These are phyloP conservation scores for Anas bahamensis DNA, from an alignment of 2,797 vertebrate genomes.

Conservation along the genomic window DNA sequence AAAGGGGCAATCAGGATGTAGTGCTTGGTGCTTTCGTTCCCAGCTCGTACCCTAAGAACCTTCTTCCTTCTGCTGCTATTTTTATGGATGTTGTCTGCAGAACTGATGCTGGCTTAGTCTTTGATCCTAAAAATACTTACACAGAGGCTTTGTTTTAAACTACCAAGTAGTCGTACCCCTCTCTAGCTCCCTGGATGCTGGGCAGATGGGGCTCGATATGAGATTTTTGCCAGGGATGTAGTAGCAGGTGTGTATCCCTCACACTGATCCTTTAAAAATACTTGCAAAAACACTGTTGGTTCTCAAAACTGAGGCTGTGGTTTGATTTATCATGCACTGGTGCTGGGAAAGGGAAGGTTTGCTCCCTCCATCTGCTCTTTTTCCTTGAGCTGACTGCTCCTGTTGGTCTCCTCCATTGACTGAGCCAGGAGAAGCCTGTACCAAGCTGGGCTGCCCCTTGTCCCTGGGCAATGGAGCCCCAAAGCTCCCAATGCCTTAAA, in stretches of 20 bases:
- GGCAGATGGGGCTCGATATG: neutral
- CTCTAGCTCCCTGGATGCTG: fast-evolving
- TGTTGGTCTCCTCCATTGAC: neutral
- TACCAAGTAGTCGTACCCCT: neutral
- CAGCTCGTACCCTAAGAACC: fast-evolving
- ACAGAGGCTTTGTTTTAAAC: neutral
- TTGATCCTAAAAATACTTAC: neutral
- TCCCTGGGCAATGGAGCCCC: neutral
- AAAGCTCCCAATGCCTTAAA: neutral
- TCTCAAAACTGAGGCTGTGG: neutral
- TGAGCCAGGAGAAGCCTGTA: neutral
- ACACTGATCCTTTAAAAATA: neutral
- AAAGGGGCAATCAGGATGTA: neutral
- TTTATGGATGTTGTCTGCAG: neutral
- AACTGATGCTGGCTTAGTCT: neutral
- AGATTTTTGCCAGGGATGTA: neutral
- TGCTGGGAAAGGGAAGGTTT: neutral
- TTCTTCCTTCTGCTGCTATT: neutral
- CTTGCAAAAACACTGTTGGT: neutral
- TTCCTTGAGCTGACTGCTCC: neutral
- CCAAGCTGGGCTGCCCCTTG: no score
- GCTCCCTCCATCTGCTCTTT: neutral
- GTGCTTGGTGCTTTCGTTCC: fast-evolving
- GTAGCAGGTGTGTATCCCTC: neutral
- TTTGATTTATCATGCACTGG: neutral